Percentiles rank a stretch among this genome's conserved stretches.
phyloP scores from a whole-genome alignment of 2,113 vertebrate species.

The Mastomys natalensis region DNA sequence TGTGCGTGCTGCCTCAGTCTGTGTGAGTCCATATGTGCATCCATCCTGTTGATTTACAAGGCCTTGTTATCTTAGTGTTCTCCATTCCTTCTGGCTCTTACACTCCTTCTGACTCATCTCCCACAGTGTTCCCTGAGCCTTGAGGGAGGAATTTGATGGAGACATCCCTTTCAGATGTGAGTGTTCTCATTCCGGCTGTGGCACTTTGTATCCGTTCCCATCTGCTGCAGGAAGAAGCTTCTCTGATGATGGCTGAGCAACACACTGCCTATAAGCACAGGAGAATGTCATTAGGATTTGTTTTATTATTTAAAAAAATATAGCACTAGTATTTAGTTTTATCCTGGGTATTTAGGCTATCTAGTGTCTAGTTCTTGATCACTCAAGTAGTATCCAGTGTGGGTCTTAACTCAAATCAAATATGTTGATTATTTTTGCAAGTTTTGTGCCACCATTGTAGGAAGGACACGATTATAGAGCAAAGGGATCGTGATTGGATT shows the following conservation, averaged over 20 bases:
- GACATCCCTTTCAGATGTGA: background rate
- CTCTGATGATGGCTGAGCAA: too few relatives aligned
- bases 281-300: background rate
- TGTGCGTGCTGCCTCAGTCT: background rate
- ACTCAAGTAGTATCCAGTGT: background rate
- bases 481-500: background rate
- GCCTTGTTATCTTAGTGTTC: background rate
- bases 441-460: background rate
- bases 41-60: background rate
- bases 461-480: background rate
- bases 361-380: background rate
- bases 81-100: background rate
- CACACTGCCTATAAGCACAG: background rate
- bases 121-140: background rate
- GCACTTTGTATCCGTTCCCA: background rate
- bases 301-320: background rate
- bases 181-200: background rate
- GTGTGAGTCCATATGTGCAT: background rate
- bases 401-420: background rate
- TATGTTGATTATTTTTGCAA: background rate
- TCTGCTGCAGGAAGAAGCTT: background rate
- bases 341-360: background rate
- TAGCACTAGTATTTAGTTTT: too few relatives aligned
- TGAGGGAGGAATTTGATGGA: background rate
- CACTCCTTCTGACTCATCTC: background rate